These are phyloP conservation scores for Poeciliopsis turneri DNA, from an alignment of 2,797 vertebrate genomes.

Conservation along the genomic window DNA sequence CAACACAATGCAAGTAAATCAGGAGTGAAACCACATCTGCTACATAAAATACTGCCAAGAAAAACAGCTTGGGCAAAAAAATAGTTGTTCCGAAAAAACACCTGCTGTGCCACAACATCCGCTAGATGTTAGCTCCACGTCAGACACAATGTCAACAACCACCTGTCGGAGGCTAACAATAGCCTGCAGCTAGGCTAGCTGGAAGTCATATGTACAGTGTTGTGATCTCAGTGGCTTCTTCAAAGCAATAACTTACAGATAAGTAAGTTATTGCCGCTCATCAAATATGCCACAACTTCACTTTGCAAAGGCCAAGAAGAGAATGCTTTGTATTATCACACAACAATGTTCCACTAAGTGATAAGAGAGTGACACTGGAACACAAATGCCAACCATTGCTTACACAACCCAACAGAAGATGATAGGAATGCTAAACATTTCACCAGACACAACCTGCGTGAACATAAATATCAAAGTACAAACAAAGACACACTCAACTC, in stretches of 20 bases:
- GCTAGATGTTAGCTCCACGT: slow-evolving; percentile 42
- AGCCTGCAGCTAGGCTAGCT: slow-evolving; percentile 33
- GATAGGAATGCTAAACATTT: slow-evolving; percentile 51
- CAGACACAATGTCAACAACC: slow-evolving; percentile 68
- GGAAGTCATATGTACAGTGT: slow-evolving; percentile 31
- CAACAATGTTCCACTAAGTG: slow-evolving; percentile 14
- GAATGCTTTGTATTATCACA: slow-evolving; percentile 34
- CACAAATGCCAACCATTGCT: slow-evolving; percentile 35
- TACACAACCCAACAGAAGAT: slow-evolving; percentile 41
- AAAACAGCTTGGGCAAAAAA: slow-evolving; percentile 68
- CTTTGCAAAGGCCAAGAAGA: slow-evolving; percentile 45
- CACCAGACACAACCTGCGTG: neutral
- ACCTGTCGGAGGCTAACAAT: slow-evolving; percentile 73
- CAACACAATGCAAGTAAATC: slow-evolving; percentile 51
- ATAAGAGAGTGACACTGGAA: neutral
- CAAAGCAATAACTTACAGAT: slow-evolving; percentile 23
- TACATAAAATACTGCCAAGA: slow-evolving; percentile 62
- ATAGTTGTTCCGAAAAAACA: slow-evolving; percentile 60
- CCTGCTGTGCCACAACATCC: slow-evolving; percentile 78
- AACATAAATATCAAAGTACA: slow-evolving; percentile 6
- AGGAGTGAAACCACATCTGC: slow-evolving; percentile 63
- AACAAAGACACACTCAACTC: neutral
- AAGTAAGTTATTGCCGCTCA: slow-evolving; percentile 18
- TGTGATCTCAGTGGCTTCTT: slow-evolving; percentile 36
- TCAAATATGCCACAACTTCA: slow-evolving; percentile 20